Conservation (phyloP, 2,113 vertebrate genomes). For the Sinocyclocheilus maitianheensis region DNA sequence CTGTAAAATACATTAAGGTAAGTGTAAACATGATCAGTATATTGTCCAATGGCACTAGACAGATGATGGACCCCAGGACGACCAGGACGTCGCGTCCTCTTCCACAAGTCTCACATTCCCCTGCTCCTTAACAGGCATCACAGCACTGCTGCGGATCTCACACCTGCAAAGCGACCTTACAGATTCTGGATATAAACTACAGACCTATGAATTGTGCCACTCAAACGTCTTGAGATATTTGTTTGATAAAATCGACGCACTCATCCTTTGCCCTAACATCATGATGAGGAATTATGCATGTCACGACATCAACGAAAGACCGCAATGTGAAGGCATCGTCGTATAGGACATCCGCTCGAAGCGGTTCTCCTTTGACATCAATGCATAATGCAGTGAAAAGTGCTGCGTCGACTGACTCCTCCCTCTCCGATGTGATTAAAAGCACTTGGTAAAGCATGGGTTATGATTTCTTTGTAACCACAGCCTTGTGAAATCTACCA, state of each 20-base stretch:
- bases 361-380: conserved; percentile 34
- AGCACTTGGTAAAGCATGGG: conserved; percentile 52
- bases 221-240: not conserved
- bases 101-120: conserved; percentile 13
- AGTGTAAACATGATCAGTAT: conserved; percentile 60
- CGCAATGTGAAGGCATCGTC: conserved; percentile 32
- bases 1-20: conserved; percentile 56
- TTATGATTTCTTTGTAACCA: conserved; percentile 34
- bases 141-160: not conserved
- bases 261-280: not conserved
- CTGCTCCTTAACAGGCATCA: not conserved
- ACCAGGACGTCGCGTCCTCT: not conserved
- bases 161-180: conserved; percentile 33
- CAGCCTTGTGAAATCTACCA: too few species aligned
- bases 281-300: not conserved
- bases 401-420: conserved; percentile 46
- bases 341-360: not conserved
- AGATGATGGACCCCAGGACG: conserved; percentile 32
- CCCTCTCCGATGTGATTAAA: conserved; percentile 39
- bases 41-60: conserved; percentile 42
- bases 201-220: not conserved
- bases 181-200: conserved; percentile 13
- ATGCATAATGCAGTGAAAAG: conserved; percentile 43
- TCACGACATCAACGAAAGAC: conserved; percentile 3
- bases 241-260: not conserved